Percentiles rank a stretch among this genome's conserved stretches.
These are phyloP conservation scores for Cranoglanis bouderius DNA, from an alignment of 2,113 vertebrate species.

Conservation along the genomic window DNA sequence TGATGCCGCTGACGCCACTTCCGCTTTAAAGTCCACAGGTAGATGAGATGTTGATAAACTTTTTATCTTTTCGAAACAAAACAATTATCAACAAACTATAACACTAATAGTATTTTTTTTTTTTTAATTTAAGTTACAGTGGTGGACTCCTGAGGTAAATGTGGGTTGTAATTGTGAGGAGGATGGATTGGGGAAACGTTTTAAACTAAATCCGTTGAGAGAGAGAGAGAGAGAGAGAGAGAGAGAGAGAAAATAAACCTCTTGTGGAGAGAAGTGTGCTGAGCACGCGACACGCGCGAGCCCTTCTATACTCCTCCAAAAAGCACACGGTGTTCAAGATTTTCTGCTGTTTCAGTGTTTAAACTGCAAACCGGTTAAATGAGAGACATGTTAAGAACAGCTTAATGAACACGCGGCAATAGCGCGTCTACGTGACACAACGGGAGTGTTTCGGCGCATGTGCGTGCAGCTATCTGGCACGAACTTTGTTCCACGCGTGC, in stretches of 20 bases:
- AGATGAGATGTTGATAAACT: background rate
- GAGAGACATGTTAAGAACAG: background rate
- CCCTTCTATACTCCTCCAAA: too few relatives aligned
- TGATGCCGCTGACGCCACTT: background rate
- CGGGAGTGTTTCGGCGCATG: background rate
- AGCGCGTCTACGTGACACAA: background rate
- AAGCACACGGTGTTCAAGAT: background rate
- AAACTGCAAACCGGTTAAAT: background rate
- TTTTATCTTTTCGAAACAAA: background rate
- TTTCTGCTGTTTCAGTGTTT: background rate
- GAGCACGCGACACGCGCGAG: slow-evolving; percentile 6
- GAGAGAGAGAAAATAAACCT: background rate
- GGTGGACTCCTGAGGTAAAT: background rate
- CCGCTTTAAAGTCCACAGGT: background rate
- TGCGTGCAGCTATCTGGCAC: background rate
- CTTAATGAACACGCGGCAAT: background rate
- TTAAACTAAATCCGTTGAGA: background rate
- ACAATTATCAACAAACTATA: background rate
- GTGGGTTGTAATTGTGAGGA: background rate
- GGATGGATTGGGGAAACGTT: background rate
- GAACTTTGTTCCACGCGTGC: background rate
- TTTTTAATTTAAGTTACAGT: background rate
- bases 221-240: too few relatives aligned
- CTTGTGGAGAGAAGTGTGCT: background rate
- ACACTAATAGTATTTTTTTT: background rate